These are phyloP conservation scores for Dendrolimus pini DNA, from an alignment of 2,888 invertebrate species.

Conservation along the genomic window DNA sequence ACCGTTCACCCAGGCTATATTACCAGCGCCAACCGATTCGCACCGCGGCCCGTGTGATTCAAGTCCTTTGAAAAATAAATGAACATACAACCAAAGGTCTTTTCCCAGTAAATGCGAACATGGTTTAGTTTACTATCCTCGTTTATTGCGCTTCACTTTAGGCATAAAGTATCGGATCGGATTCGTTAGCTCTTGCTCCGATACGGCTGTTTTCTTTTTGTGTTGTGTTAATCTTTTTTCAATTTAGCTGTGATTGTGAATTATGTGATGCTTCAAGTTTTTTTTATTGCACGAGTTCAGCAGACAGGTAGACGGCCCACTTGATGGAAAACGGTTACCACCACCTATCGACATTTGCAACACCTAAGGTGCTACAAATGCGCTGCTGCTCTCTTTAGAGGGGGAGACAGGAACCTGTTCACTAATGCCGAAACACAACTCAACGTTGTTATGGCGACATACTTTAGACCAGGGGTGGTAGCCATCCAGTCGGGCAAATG, in stretches of 20 bases:
- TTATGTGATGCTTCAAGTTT: neutral
- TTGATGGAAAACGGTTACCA: too few relatives aligned
- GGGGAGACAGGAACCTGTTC: too few relatives aligned
- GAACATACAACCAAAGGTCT: neutral
- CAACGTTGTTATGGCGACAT: too few relatives aligned
- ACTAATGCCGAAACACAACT: too few relatives aligned
- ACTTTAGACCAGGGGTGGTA: too few relatives aligned
- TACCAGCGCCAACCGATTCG: neutral
- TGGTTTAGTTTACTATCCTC: neutral
- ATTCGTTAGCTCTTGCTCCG: neutral
- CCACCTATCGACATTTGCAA: too few relatives aligned
- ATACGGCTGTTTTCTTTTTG: neutral
- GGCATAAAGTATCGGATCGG: neutral
- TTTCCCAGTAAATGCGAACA: neutral
- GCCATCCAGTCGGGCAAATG: too few relatives aligned
- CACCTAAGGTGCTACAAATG: too few relatives aligned
- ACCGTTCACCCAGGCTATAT: neutral
- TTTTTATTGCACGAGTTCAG: too few relatives aligned
- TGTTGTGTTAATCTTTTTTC: neutral
- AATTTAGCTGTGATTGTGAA: neutral
- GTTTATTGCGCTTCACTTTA: neutral
- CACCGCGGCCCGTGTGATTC: neutral
- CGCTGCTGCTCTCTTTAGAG: too few relatives aligned
- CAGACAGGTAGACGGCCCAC: too few relatives aligned
- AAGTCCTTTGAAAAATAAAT: neutral